Evolutionary conservation across 2,113 vertebrate genomes (phyloP), one percentile per base, ranked within the genome.

Genomic region (Albula glossodonta): DNA sequence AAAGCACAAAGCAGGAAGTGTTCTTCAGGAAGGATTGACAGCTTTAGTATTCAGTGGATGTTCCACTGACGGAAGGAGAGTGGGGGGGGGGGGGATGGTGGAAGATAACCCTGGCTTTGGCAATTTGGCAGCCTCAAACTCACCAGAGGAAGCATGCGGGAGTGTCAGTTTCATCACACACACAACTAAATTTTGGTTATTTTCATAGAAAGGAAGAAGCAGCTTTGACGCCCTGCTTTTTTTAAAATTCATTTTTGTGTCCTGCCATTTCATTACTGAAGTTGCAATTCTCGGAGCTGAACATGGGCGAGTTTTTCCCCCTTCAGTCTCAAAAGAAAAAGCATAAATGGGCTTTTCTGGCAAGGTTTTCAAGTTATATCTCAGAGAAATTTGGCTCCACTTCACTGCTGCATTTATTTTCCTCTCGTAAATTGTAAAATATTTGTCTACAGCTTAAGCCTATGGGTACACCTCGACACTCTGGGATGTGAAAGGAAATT

Each of bases 51-150:
- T 74, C 70, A 74, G 70, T 74, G 8, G 70, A 74, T 74, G 70
- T 8, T 74, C 25, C 85, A 48, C 25, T 70, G 63, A 53, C 57
- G 80, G 63, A 82, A n/a, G 25, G 51, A 86, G 49, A 25, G 51
- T 56, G 51, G 22, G 82, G 17, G 12, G 19, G 66, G 31, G 52
- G 49, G 51, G 25, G 52, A 78, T 13, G 49, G 22, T 13, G 50
- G 6, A 10, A n/a, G 63, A 52, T 77, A 81, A 82, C 80, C 51
- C 56, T 82, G 87, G 49, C 10, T 88, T 86, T 66, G 57, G 82
- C 66, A 86, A 31, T 0, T 7, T 53, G 12, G 17, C 60, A 66
- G 31, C 31, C 31, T 41, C 60, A 66, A 51, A 86, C 8, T 78
- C 50, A 83, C 52, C 66, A 48, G 52, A 15, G 84, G 56, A 84